Conservation (phyloP, 2,113 vertebrate genomes). For the Eulemur rufifrons region DNA sequence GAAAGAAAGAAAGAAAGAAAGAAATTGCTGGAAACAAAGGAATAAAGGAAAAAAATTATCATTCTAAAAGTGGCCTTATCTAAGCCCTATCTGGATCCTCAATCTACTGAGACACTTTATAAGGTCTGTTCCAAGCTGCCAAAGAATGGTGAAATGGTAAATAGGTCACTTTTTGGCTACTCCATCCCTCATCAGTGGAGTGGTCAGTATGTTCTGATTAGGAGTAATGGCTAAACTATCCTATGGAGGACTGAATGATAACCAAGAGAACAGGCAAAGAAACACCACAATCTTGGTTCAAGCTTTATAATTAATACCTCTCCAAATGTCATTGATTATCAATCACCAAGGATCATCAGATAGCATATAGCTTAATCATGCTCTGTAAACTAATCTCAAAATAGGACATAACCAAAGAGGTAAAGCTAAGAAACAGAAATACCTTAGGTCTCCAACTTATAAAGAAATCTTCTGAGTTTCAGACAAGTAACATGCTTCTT, state of each 20-base stretch:
- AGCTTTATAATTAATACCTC: neutral
- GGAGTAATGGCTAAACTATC: neutral
- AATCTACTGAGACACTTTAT: neutral
- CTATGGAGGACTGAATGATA: neutral
- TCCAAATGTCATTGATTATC: neutral
- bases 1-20: neutral
- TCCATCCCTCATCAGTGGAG: neutral
- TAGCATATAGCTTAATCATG: neutral
- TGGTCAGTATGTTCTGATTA: neutral
- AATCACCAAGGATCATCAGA: neutral
- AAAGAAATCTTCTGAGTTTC: slow-evolving; percentile 30
- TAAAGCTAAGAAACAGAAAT: slow-evolving; percentile 47
- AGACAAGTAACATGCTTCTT: neutral
- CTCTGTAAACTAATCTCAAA: slow-evolving; percentile 38
- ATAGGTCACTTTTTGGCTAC: neutral
- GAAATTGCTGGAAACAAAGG: slow-evolving; percentile 1
- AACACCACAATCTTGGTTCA: neutral
- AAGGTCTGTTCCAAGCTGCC: neutral
- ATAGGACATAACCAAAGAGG: slow-evolving; percentile 12
- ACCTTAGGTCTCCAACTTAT: slow-evolving; percentile 13
- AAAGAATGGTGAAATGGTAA: neutral
- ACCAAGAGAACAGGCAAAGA: neutral
- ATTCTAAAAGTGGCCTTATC: neutral
- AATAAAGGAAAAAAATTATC: neutral
- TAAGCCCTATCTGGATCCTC: neutral